A percentile compares a stretch with the other conserved stretches of the same genome.
phyloP scores from a whole-genome alignment of 2,888 invertebrate genomes.

The Phalera bucephala region DNA sequence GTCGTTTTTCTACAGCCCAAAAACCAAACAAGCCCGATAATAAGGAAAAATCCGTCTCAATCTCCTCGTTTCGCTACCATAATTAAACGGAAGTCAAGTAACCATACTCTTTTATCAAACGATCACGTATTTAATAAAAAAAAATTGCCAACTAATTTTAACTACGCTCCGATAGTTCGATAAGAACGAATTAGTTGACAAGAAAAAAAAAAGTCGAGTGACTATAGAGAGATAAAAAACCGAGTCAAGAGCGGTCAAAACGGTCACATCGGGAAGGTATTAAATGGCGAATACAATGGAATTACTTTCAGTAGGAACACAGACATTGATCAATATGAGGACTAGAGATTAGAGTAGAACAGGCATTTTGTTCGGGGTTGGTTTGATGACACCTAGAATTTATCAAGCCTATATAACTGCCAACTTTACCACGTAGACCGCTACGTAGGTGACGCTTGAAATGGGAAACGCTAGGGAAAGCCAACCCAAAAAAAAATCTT shows the following conservation, averaged over 20 bases:
- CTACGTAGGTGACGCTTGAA: too few species aligned
- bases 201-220: not conserved
- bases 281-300: not conserved
- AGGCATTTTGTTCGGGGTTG: too few species aligned
- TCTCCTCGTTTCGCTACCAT: not conserved
- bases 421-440: too few species aligned
- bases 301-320: not conserved
- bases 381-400: too few species aligned
- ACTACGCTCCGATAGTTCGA: not conserved
- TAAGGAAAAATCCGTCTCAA: too few species aligned
- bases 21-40: too few species aligned
- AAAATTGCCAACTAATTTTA: not conserved
- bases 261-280: not conserved
- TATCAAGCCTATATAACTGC: too few species aligned
- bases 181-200: not conserved
- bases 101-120: not conserved
- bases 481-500: too few species aligned
- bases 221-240: not conserved
- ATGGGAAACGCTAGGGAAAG: too few species aligned
- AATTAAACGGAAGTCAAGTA: not conserved
- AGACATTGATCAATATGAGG: too few species aligned
- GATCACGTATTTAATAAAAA: not conserved
- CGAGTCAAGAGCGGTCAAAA: not conserved
- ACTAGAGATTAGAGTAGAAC: too few species aligned
- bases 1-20: too few species aligned